These are phyloP conservation scores for Gulo gulo DNA, from an alignment of 2,113 vertebrate species.

Conservation along the genomic window DNA sequence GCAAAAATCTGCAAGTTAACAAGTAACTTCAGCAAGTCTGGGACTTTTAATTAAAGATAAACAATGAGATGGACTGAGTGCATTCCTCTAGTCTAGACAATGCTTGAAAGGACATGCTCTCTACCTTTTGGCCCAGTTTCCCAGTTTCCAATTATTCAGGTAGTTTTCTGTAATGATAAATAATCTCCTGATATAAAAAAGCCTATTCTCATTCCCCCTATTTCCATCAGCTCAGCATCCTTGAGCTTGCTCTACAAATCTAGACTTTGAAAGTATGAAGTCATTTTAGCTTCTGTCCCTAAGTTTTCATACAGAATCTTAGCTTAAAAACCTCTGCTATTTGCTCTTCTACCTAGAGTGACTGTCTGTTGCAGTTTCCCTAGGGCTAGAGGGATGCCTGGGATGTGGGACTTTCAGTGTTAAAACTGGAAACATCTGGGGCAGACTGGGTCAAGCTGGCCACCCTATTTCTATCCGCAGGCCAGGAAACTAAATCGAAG, in stretches of 20 bases:
- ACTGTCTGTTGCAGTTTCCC: neutral
- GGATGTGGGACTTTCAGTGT: neutral
- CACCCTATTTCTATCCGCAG: neutral
- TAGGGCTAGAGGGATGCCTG: neutral
- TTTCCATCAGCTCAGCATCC: neutral
- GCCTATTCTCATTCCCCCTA: neutral
- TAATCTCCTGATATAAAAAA: neutral
- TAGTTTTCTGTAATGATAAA: conserved; percentile 7
- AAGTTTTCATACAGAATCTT: neutral
- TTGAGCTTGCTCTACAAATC: neutral
- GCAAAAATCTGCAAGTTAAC: conserved; percentile 19
- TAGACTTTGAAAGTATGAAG: neutral
- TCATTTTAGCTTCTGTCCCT: neutral
- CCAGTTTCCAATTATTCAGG: neutral
- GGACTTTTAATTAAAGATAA: conserved; percentile 1
- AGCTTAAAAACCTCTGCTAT: neutral
- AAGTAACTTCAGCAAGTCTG: neutral
- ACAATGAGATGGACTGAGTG: neutral
- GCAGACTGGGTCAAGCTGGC: neutral
- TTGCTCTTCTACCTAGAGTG: neutral
- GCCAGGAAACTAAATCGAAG: neutral
- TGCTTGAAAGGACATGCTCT: neutral
- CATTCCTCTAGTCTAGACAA: neutral
- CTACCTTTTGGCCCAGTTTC: neutral
- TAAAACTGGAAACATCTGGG: neutral